Evolutionary conservation across 2,113 vertebrate species (phyloP).

Genomic region (Protobothrops flavoviridis): DNA sequence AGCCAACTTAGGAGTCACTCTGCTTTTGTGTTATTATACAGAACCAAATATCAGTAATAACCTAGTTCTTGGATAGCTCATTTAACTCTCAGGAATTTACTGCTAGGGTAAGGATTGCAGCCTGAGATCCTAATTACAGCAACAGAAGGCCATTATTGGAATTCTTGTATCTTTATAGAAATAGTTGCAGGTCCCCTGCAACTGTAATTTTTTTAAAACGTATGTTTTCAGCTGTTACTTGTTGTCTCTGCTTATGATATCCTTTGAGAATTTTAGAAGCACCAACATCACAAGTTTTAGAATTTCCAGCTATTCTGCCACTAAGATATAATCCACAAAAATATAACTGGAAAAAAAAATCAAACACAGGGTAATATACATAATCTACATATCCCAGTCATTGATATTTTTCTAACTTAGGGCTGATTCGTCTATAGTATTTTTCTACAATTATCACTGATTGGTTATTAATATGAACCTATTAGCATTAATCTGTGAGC

Average conservation of each 20-base stretch:
- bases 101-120: neutral
- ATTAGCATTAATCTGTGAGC: neutral
- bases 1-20: neutral
- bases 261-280: neutral
- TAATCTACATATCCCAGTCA: neutral
- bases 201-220: neutral
- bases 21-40: neutral
- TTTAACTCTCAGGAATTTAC: neutral
- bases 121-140: neutral
- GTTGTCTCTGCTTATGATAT: neutral
- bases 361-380: neutral
- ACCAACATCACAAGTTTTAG: neutral
- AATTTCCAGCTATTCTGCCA: neutral
- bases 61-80: neutral
- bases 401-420: neutral
- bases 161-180: neutral
- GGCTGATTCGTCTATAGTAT: neutral
- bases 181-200: neutral
- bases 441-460: neutral
- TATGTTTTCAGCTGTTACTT: neutral
- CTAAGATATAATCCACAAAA: neutral
- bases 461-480: neutral
- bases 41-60: conserved; percentile 13
- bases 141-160: neutral
- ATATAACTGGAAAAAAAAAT: neutral